Evolutionary conservation across 2,888 invertebrate genomes (phyloP).

Genomic region (Drosophila koepferae): DNA sequence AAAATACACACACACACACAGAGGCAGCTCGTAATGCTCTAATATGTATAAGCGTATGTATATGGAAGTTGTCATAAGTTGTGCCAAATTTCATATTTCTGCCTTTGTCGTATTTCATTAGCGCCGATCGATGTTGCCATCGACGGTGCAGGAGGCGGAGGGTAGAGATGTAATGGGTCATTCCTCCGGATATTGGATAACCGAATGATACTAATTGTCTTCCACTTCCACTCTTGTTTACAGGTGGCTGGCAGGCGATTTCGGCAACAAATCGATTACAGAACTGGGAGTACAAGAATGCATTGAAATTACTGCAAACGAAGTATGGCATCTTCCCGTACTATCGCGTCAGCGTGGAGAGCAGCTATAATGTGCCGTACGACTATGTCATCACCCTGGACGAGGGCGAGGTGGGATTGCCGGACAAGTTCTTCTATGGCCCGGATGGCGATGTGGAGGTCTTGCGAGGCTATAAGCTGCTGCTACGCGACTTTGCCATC

Average conservation of each 20-base stretch:
- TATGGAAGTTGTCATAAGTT: slow-evolving; percentile 27
- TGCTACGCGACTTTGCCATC: slow-evolving; percentile 84
- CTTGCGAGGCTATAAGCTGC: slow-evolving; percentile 81
- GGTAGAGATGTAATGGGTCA: slow-evolving; percentile 36
- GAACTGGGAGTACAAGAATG: slow-evolving; percentile 82
- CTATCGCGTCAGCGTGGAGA: slow-evolving; percentile 83
- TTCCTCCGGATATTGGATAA: slow-evolving; percentile 48
- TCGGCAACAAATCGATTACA: slow-evolving; percentile 76
- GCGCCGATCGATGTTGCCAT: slow-evolving; percentile 18
- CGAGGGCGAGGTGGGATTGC: slow-evolving; percentile 84
- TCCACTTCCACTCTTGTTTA: neutral
- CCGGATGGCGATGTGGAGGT: slow-evolving; percentile 82
- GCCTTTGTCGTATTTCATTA: slow-evolving; percentile 49
- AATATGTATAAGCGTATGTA: slow-evolving; percentile 16
- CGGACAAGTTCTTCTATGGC: slow-evolving; percentile 83
- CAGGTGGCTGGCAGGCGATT: slow-evolving; percentile 84
- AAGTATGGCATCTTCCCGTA: slow-evolving; percentile 84
- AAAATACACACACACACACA: slow-evolving; percentile 2
- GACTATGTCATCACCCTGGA: slow-evolving; percentile 84
- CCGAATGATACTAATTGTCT: slow-evolving; percentile 47
- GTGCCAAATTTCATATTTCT: slow-evolving; percentile 42
- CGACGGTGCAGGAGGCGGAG: neutral
- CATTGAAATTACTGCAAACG: slow-evolving; percentile 81
- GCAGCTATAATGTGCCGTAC: slow-evolving; percentile 82
- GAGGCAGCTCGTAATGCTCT: neutral